These are phyloP conservation scores for Aricia artaxerxes DNA, from an alignment of 2,888 invertebrate genomes.

Conservation along the genomic window DNA sequence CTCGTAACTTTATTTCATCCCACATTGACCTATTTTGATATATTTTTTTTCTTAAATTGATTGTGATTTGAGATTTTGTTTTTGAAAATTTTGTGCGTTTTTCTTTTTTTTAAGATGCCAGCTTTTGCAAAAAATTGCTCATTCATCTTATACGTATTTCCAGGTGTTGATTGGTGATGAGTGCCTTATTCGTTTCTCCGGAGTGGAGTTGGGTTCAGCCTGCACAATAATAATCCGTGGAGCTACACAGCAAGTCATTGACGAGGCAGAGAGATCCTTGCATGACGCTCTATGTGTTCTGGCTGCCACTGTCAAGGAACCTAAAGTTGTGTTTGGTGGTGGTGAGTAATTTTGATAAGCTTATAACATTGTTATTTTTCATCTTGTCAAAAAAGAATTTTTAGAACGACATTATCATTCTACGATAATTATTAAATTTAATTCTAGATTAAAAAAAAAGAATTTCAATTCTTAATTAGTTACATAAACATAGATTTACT, in stretches of 20 bases:
- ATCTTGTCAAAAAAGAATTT: no score
- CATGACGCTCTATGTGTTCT: constrained; percentile 99
- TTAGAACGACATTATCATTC: no score
- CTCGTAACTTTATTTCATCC: not conserved
- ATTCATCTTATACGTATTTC: not conserved
- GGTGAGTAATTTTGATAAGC: constrained; percentile 69
- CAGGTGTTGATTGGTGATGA: constrained; percentile 99
- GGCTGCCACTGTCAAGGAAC: constrained; percentile 96
- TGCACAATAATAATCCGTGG: constrained; percentile 98
- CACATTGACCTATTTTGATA: no score
- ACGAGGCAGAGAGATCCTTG: constrained; percentile 98
- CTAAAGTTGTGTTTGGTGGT: constrained; percentile 94
- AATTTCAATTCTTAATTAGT: no score
- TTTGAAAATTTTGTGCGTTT: not conserved
- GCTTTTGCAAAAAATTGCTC: not conserved
- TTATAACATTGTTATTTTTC: not conserved
- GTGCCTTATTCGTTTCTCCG: constrained; percentile 94
- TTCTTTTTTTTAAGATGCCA: not conserved
- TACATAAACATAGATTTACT: no score
- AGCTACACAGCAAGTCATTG: constrained; percentile 96
- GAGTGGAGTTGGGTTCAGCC: constrained; percentile 96
- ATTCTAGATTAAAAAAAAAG: no score
- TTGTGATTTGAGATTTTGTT: not conserved
- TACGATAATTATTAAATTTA: no score
- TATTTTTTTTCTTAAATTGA: no score